Percentiles rank a stretch among this genome's conserved stretches.
Conservation (phyloP, 2,888 invertebrate genomes). For the Hypselothyrea guttata region DNA sequence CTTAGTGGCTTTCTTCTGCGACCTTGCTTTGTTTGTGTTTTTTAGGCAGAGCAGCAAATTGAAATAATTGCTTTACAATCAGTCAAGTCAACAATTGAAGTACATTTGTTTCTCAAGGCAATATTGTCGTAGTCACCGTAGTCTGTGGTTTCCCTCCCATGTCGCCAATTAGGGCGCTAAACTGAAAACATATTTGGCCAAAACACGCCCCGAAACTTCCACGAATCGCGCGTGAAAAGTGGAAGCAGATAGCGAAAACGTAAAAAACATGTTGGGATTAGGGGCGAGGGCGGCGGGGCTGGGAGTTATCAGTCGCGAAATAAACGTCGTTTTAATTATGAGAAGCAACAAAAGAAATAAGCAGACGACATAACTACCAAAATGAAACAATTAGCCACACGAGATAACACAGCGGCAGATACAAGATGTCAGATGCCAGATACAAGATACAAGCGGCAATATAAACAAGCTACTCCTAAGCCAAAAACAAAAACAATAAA, state of each 20-base stretch:
- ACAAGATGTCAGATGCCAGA: conserved; percentile 54
- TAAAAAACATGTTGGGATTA: conserved; percentile 4
- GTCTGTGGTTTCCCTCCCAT: conserved; percentile 14
- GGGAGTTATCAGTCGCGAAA: conserved; percentile 30
- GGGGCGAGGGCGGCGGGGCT: background rate
- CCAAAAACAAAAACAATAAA: conserved; percentile 16
- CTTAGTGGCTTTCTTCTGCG: no score
- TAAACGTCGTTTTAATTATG: conserved; percentile 67
- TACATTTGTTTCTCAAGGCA: conserved; percentile 52
- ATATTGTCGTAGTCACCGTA: no score
- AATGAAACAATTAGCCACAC: conserved; percentile 70
- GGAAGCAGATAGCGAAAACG: conserved; percentile 22
- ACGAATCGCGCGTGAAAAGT: conserved; percentile 16
- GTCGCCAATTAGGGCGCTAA: conserved; percentile 25
- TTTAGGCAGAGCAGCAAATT: no score
- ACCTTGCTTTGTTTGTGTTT: no score
- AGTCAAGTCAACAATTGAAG: conserved; percentile 2
- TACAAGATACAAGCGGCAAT: conserved; percentile 21
- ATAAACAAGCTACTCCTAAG: conserved; percentile 32
- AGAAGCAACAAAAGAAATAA: conserved; percentile 67
- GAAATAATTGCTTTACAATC: no score
- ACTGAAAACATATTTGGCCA: conserved; percentile 23
- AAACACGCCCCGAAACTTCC: conserved; percentile 30
- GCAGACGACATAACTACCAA: conserved; percentile 61
- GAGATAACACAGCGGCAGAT: conserved; percentile 57